Evolutionary conservation across 2,888 invertebrate genomes (phyloP), one percentile per base, ranked within the genome.

Genomic region (Pammene fasciana): DNA sequence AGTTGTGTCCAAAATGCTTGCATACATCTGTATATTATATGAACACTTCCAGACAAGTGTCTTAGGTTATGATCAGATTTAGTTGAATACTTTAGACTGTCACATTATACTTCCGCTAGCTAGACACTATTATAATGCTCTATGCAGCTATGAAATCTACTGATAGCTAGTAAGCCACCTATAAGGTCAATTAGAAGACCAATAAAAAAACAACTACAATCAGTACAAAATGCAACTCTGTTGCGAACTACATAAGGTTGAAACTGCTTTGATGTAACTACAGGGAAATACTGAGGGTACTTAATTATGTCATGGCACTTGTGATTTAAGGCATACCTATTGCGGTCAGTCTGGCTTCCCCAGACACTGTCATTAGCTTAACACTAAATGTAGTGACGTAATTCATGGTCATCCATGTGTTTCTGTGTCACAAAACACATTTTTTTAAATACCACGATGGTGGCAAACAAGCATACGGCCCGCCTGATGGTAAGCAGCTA

Each of bases 311-410:
- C 54, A 65, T 55, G 52, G 64, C 64, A 65, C 54, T 65, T 54
- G 64, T 65, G 16, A 55, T 55, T 55, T 65, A 65, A 54, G 64
- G 64, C 64, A 65, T 45, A 54, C 52, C 14, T 45, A 55, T 65
- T 55, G 55, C 43, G 64, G 52, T 52, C 54, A 45, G 34, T 62
- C 52, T 50, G 62, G 5, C 18, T 62, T 41, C 9, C 48, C 38
- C 46, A 50, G 38, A 38, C 46, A 61, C 3, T 14, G 16, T 11
- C 3, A 26, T 61, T 38, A 38, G 48, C 36, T 16, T 48, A 61
- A 61, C 11, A 26, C 41, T 3, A 34, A 34, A 52, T 52, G 13
- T 52, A 56, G 18, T 14, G 38, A 16, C 11, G 9, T 56, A 41
- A 34, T 59, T 46, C 5, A 48, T 36, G 10, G 46, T 48, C 9